phyloP scores from a whole-genome alignment of 2,888 invertebrate genomes.

The Drosophila parthenogenetica region DNA sequence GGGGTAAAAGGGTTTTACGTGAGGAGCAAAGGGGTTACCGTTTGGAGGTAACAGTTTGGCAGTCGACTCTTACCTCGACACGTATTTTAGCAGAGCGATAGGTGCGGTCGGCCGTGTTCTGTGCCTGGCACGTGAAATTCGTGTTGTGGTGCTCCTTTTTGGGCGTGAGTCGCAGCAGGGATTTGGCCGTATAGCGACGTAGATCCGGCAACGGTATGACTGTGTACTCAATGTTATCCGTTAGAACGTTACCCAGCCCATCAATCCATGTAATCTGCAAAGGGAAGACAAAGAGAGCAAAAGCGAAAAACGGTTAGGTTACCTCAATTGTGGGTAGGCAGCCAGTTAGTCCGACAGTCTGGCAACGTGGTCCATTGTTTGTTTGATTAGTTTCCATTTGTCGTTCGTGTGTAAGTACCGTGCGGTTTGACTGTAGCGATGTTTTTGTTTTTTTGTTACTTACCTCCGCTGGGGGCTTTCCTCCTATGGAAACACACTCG shows the following conservation, averaged over 20 bases:
- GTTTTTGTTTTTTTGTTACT: slow-evolving; percentile 74
- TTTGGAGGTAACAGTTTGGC: neutral
- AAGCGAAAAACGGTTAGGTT: slow-evolving; percentile 1
- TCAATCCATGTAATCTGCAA: slow-evolving; percentile 96
- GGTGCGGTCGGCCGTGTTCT: slow-evolving; percentile 95
- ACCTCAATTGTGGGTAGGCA: slow-evolving; percentile 19
- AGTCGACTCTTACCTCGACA: slow-evolving; percentile 88
- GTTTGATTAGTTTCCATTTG: slow-evolving; percentile 50
- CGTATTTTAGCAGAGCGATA: slow-evolving; percentile 92
- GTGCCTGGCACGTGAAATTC: slow-evolving; percentile 95
- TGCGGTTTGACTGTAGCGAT: slow-evolving; percentile 40
- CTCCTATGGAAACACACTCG: slow-evolving; percentile 95
- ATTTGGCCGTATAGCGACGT: slow-evolving; percentile 93
- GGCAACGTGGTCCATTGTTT: slow-evolving; percentile 32
- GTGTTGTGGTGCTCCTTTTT: slow-evolving; percentile 95
- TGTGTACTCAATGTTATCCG: slow-evolving; percentile 91
- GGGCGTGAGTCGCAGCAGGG: slow-evolving; percentile 93
- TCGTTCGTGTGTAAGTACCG: slow-evolving; percentile 33
- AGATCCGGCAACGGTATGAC: slow-evolving; percentile 92
- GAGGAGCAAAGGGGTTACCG: neutral
- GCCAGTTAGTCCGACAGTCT: slow-evolving; percentile 1
- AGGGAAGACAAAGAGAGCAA: neutral
- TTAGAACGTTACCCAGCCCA: slow-evolving; percentile 93
- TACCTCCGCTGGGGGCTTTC: slow-evolving; percentile 97
- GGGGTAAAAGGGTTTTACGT: neutral